Evolutionary conservation across 1,140 invertebrate genomes (phyloP).

Genomic region (Achatina immaculata): DNA sequence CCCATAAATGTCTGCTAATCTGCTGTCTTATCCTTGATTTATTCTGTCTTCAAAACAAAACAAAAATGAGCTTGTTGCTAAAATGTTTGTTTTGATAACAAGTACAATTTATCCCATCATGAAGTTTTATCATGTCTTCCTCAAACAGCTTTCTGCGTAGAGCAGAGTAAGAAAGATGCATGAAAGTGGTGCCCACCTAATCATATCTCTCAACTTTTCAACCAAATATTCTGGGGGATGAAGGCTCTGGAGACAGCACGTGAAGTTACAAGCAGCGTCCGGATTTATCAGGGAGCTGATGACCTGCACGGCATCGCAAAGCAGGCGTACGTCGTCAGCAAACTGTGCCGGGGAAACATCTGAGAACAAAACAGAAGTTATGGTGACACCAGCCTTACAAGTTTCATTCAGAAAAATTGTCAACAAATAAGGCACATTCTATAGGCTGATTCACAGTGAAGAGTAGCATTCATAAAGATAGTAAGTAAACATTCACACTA

Average conservation of each 20-base stretch:
- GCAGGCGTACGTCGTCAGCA: conserved; percentile 54
- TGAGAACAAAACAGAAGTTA: neutral
- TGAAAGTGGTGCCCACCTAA: neutral
- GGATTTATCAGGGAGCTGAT: conserved; percentile 75
- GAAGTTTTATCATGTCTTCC: too few relatives aligned
- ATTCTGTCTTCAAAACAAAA: too few relatives aligned
- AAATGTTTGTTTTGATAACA: too few relatives aligned
- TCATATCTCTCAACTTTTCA: conserved; percentile 56
- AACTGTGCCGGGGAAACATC: conserved; percentile 41
- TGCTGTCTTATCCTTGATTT: too few relatives aligned
- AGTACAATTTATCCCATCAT: too few relatives aligned
- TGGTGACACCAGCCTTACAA: neutral
- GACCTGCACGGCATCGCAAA: conserved; percentile 75
- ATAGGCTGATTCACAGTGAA: neutral
- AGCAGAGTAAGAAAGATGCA: too few relatives aligned
- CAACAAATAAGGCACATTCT: neutral
- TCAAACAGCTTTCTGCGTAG: too few relatives aligned
- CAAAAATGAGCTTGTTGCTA: too few relatives aligned
- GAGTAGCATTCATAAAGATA: neutral
- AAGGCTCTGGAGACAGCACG: conserved; percentile 76
- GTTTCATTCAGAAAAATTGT: too few relatives aligned
- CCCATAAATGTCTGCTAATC: too few relatives aligned
- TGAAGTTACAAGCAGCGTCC: conserved; percentile 75
- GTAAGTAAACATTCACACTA: neutral
- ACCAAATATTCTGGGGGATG: conserved; percentile 55